phyloP scores from a whole-genome alignment of 2,888 invertebrate genomes.

The Ochlodes sylvanus region DNA sequence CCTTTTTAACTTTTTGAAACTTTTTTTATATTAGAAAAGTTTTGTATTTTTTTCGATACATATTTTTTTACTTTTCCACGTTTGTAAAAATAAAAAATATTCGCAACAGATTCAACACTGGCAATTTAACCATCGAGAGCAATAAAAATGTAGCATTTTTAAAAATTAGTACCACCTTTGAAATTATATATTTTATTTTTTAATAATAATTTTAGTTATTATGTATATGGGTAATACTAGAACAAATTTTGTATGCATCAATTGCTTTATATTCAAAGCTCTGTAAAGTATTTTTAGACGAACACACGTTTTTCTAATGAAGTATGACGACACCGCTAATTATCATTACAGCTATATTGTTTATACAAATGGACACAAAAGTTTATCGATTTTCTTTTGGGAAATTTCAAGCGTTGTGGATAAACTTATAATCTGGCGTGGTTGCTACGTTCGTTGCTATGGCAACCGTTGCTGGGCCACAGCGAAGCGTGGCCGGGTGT shows the following conservation, averaged over 20 bases:
- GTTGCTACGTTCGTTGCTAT: too few relatives aligned
- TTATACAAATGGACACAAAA: too few relatives aligned
- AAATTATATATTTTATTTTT: slow-evolving; percentile 17
- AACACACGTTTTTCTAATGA: too few relatives aligned
- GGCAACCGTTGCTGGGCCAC: too few relatives aligned
- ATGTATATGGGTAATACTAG: slow-evolving; percentile 18
- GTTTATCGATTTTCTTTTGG: too few relatives aligned
- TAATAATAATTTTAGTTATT: slow-evolving; percentile 10
- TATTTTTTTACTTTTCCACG: not conserved
- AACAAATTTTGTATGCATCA: slow-evolving; percentile 19
- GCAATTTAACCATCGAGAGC: not conserved
- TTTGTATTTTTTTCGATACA: not conserved
- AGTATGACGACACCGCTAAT: too few relatives aligned
- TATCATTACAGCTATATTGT: not conserved
- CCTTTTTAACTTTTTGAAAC: not conserved
- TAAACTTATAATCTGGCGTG: too few relatives aligned
- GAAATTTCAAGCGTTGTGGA: too few relatives aligned
- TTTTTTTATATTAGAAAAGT: not conserved
- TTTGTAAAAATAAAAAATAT: not conserved
- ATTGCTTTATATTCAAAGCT: not conserved
- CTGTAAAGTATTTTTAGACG: not conserved
- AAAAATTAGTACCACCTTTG: slow-evolving; percentile 21
- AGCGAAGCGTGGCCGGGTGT: too few relatives aligned
- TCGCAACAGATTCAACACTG: not conserved
- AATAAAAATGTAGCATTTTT: slow-evolving; percentile 27